Percentiles rank a stretch among this genome's conserved stretches.
Evolutionary conservation across 2,888 invertebrate genomes (phyloP).

Genomic region (Hemicrepidius hirtus): DNA sequence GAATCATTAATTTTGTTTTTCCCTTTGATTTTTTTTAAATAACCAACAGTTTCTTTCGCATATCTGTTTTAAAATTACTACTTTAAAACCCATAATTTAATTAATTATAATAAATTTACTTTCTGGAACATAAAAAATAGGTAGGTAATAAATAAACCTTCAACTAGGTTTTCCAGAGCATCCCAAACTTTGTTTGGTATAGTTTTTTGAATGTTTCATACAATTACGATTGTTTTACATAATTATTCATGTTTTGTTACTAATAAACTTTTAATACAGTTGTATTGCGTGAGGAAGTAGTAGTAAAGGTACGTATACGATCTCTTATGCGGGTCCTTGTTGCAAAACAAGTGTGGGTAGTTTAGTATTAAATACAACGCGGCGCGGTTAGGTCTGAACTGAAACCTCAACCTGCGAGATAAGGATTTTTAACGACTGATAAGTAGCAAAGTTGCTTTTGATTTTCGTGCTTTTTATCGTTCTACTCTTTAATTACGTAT

Average conservation of each 20-base stretch:
- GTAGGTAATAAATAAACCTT: no score
- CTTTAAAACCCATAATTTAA: neutral
- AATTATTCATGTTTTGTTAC: neutral
- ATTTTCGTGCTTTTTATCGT: conserved; percentile 7
- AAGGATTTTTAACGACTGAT: conserved; percentile 29
- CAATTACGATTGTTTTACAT: no score
- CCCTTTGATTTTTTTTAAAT: no score
- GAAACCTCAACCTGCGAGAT: conserved; percentile 37
- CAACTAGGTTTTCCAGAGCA: no score
- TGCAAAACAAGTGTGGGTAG: conserved; percentile 52
- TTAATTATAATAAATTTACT: no score
- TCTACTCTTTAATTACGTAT: neutral
- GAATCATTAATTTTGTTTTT: no score
- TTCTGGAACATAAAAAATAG: no score
- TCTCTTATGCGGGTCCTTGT: conserved; percentile 50
- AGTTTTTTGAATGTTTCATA: no score
- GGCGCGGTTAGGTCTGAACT: conserved; percentile 43
- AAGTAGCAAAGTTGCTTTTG: conserved; percentile 20
- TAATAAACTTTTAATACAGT: neutral
- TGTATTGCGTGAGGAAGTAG: conserved; percentile 33
- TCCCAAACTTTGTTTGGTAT: no score
- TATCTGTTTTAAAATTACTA: no score
- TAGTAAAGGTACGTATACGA: conserved; percentile 45
- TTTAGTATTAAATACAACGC: conserved; percentile 50
- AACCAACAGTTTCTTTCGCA: no score